Percentiles rank a stretch among this genome's conserved stretches.
phyloP scores from a whole-genome alignment of 2,888 invertebrate species.

The Julus scanicus region DNA sequence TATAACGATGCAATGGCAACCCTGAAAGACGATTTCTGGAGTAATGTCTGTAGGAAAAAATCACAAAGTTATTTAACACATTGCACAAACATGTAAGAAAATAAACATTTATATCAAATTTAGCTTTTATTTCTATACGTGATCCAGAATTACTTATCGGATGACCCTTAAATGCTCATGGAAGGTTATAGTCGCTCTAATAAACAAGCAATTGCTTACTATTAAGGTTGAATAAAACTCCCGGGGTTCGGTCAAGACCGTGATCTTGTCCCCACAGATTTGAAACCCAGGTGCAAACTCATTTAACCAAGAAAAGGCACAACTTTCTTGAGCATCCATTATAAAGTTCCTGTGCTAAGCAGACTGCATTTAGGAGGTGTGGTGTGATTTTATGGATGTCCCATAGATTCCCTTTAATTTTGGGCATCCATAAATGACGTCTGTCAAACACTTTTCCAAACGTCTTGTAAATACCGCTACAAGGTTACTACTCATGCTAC shows the following conservation, averaged over 20 bases:
- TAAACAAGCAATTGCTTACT: not conserved
- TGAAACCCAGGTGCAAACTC: constrained; percentile 50
- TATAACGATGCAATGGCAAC: constrained; percentile 92
- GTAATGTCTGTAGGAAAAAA: constrained; percentile 70
- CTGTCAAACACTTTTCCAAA: no score
- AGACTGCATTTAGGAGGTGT: no score
- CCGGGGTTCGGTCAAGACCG: constrained; percentile 30
- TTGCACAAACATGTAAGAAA: no score
- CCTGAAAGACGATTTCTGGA: constrained; percentile 74
- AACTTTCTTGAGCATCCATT: not conserved
- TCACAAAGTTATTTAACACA: not conserved
- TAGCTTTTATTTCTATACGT: no score
- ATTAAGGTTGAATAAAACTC: constrained; percentile 48
- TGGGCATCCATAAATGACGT: no score
- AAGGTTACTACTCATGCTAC: no score
- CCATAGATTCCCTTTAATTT: no score
- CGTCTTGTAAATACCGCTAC: no score
- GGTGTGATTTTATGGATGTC: no score
- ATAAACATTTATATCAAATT: no score
- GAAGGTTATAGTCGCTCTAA: not conserved
- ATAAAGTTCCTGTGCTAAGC: no score
- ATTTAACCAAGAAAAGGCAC: constrained; percentile 50
- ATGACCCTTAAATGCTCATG: not conserved
- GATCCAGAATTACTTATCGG: no score
- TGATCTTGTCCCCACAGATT: constrained; percentile 14